A percentile compares a stretch with the other conserved stretches of the same genome.
phyloP scores from a whole-genome alignment of 2,888 invertebrate genomes.

The Parapristionchus giblindavisi region DNA sequence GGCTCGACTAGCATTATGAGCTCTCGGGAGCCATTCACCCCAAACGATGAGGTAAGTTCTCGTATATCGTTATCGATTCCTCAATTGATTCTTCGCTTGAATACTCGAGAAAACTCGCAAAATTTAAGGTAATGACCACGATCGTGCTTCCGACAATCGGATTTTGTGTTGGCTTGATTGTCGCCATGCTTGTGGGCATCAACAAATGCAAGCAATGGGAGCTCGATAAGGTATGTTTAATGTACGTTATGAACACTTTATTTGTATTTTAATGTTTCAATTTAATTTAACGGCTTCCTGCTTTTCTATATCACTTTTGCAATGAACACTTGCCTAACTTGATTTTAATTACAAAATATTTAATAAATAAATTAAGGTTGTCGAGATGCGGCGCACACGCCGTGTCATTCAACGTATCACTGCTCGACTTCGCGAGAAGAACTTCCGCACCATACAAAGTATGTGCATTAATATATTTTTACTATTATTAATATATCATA shows the following conservation, averaged over 20 bases:
- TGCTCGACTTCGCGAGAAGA: slow-evolving; percentile 66
- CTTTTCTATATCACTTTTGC: neutral
- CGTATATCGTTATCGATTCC: neutral
- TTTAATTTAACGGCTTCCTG: neutral
- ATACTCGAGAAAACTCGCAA: too few relatives aligned
- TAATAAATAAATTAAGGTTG: too few relatives aligned
- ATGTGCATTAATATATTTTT: neutral
- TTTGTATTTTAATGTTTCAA: neutral
- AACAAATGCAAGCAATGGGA: slow-evolving; percentile 70
- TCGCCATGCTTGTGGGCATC: slow-evolving; percentile 69
- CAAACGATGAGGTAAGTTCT: slow-evolving; percentile 36
- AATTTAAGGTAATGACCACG: slow-evolving; percentile 57
- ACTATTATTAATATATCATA: neutral
- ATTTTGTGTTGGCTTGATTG: slow-evolving; percentile 69
- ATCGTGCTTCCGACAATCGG: slow-evolving; percentile 69
- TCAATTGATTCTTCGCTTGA: neutral
- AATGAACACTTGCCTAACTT: neutral
- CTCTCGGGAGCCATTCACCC: slow-evolving; percentile 18
- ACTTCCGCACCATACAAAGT: slow-evolving; percentile 68
- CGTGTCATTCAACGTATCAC: slow-evolving; percentile 68
- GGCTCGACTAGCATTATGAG: slow-evolving; percentile 14
- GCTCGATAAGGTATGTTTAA: slow-evolving; percentile 57
- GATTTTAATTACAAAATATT: too few relatives aligned
- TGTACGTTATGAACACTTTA: neutral
- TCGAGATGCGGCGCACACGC: slow-evolving; percentile 68